These are phyloP conservation scores for Geococcyx californianus DNA, from an alignment of 2,113 vertebrate species.

Conservation along the genomic window DNA sequence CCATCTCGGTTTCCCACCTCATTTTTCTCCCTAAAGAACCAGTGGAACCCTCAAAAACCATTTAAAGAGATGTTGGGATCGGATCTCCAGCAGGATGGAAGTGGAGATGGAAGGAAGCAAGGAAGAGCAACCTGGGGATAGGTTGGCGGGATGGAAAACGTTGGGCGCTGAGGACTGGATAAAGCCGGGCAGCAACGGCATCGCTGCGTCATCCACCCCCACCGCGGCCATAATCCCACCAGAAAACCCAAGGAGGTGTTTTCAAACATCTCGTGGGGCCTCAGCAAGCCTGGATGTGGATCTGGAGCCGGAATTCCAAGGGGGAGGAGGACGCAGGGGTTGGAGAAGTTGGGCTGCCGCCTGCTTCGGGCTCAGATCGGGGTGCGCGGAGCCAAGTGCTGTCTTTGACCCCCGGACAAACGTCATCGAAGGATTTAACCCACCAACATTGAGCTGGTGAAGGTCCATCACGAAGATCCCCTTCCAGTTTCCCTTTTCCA, in stretches of 20 bases:
- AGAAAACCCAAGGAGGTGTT: neutral
- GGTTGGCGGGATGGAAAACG: too few species aligned
- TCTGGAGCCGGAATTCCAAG: rapidly evolving
- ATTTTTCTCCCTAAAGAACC: neutral
- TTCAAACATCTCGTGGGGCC: rapidly evolving
- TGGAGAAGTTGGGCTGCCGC: too few species aligned
- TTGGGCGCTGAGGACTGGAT: too few species aligned
- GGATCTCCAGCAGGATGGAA: neutral
- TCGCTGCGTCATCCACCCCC: neutral
- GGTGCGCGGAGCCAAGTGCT: rapidly evolving
- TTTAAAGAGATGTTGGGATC: neutral
- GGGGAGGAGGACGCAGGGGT: neutral
- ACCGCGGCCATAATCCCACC: rapidly evolving
- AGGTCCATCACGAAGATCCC: rapidly evolving
- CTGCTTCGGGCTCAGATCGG: neutral
- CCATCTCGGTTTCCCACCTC: rapidly evolving
- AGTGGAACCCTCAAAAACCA: neutral
- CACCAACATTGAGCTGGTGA: rapidly evolving
- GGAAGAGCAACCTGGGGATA: neutral
- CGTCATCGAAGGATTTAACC: neutral
- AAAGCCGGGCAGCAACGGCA: rapidly evolving
- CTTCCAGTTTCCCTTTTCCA: rapidly evolving
- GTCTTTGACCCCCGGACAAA: rapidly evolving
- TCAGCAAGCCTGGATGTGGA: rapidly evolving
- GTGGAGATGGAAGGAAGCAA: neutral